phyloP scores from a whole-genome alignment of 2,797 vertebrate species.

The Ibycter americanus region DNA sequence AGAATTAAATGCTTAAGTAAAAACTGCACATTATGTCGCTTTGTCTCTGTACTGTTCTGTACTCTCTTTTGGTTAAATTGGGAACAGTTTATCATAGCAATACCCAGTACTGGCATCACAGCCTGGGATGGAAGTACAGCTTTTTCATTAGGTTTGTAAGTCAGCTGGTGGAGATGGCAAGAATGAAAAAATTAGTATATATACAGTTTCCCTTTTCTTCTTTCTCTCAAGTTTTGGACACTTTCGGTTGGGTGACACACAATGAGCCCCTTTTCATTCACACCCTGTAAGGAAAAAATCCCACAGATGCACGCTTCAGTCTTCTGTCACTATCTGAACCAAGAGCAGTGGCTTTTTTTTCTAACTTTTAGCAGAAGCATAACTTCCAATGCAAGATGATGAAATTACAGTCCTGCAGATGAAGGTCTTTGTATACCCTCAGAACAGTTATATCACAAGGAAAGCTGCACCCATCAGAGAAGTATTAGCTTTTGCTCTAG shows the following conservation, averaged over 20 bases:
- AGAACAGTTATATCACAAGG: background rate
- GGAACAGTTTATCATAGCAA: slow-evolving; percentile 21
- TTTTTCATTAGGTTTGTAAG: background rate
- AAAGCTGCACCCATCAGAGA: background rate
- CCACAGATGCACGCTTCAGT: rapidly evolving
- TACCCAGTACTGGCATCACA: background rate
- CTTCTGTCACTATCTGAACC: background rate
- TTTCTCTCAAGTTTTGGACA: background rate
- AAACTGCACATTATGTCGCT: background rate
- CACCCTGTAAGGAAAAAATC: background rate
- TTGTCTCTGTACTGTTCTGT: background rate
- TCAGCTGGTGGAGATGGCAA: background rate
- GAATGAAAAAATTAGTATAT: background rate
- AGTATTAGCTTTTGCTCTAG: background rate
- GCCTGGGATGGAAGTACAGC: background rate
- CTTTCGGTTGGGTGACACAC: background rate
- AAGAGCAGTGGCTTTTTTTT: background rate
- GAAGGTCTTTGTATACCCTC: background rate
- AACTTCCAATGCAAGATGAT: background rate
- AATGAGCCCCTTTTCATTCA: background rate
- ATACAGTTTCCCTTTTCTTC: background rate
- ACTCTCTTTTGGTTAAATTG: background rate
- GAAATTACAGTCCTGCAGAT: background rate
- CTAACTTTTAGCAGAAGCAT: background rate
- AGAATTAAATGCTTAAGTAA: background rate